A percentile compares a stretch with the other conserved stretches of the same genome.
Evolutionary conservation across 2,113 vertebrate species (phyloP).

Genomic region (Echinops telfairi): DNA sequence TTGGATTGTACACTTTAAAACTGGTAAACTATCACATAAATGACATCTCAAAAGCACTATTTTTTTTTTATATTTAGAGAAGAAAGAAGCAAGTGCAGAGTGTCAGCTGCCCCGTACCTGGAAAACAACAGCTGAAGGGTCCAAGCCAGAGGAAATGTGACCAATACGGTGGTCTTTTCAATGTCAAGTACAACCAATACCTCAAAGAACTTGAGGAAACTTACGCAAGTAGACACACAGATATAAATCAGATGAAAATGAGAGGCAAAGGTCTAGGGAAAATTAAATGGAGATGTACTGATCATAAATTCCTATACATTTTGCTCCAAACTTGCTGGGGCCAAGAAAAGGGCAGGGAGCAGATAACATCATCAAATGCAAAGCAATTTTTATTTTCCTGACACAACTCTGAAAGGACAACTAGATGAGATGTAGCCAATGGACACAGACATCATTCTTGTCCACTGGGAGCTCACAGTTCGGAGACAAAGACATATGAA

Average conservation of each 20-base stretch:
- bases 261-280: background rate
- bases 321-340: background rate
- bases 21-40: background rate
- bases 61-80: background rate
- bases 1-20: background rate
- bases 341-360: background rate
- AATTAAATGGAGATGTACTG: background rate
- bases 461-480: background rate
- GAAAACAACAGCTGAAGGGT: background rate
- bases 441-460: background rate
- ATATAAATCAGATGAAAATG: background rate
- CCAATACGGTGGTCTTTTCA: background rate
- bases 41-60: background rate
- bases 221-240: background rate
- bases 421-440: background rate
- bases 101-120: background rate
- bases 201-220: background rate
- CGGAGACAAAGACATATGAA: background rate
- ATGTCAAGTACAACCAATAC: background rate
- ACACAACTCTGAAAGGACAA: slow-evolving; percentile 12
- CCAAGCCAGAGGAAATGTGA: background rate
- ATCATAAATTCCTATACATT: background rate
- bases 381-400: background rate
- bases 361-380: background rate
- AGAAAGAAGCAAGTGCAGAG: background rate